Conservation (phyloP, 2,113 vertebrate species). For the Psophia crepitans region DNA sequence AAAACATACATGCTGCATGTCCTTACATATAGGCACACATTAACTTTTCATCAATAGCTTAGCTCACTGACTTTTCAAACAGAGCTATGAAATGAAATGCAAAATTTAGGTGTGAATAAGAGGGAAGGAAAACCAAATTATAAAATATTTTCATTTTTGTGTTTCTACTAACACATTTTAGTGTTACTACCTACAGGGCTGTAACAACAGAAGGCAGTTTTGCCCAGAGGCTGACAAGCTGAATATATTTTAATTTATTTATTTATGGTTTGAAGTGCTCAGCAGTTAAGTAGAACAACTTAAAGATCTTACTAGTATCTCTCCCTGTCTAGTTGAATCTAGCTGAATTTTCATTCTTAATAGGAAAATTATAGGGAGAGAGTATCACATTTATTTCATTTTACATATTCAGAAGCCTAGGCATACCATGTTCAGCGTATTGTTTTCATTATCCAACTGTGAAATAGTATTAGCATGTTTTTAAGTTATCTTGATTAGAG, state of each 20-base stretch:
- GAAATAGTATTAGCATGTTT: not conserved
- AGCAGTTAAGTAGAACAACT: not conserved
- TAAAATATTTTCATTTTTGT: not conserved
- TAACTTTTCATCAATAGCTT: not conserved
- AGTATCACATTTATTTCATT: not conserved
- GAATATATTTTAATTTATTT: not conserved
- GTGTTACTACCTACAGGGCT: not conserved
- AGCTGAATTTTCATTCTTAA: slow-evolving; percentile 29
- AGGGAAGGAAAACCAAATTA: not conserved
- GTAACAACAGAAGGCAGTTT: not conserved
- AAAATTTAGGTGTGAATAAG: not conserved
- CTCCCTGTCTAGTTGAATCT: not conserved
- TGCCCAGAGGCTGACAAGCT: slow-evolving; percentile 7
- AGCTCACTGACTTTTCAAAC: not conserved
- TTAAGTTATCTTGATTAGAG: not conserved
- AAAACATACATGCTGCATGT: not conserved
- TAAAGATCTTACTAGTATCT: not conserved
- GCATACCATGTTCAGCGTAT: not conserved
- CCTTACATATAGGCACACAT: not conserved
- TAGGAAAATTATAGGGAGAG: slow-evolving; percentile 13
- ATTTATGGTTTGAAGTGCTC: not conserved
- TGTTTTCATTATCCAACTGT: not conserved
- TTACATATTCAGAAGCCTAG: not conserved
- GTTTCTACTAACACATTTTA: not conserved
- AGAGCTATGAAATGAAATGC: not conserved